Evolutionary conservation across 2,888 invertebrate genomes (phyloP).

Genomic region (Ormyrus rosae): DNA sequence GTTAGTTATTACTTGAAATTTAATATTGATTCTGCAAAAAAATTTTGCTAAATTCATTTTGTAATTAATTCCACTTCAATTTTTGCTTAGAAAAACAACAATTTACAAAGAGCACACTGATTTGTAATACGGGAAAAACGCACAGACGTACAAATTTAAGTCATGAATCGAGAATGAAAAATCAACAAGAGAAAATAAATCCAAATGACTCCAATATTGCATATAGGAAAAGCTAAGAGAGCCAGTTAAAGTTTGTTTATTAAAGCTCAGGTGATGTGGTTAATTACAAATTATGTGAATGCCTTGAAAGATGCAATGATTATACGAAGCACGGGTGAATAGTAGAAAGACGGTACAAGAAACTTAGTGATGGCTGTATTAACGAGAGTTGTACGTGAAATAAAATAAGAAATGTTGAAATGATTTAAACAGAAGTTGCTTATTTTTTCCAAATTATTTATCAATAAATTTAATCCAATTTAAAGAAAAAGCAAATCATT

Average conservation of each 20-base stretch:
- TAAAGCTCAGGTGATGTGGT: conserved; percentile 18
- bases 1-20: too few species aligned
- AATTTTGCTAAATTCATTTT: not conserved
- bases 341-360: conserved; percentile 25
- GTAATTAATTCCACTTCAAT: conserved; percentile 25
- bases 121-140: conserved; percentile 25
- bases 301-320: conserved; percentile 39
- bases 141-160: conserved; percentile 39
- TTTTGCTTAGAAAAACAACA: conserved; percentile 6
- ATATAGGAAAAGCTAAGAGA: not conserved
- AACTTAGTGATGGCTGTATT: conserved; percentile 35
- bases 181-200: not conserved
- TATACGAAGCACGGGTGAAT: conserved; percentile 15
- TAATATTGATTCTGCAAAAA: too few species aligned
- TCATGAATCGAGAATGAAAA: not conserved
- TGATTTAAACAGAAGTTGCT: conserved; percentile 1
- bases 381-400: conserved; percentile 37
- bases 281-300: conserved; percentile 32
- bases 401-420: conserved; percentile 48
- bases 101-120: conserved; percentile 24
- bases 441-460: not conserved
- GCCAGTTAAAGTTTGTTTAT: conserved; percentile 38
- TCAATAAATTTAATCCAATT: too few species aligned
- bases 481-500: too few species aligned
- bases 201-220: not conserved